phyloP scores from a whole-genome alignment of 2,113 vertebrate species.

The Poeciliopsis turrubarensis region DNA sequence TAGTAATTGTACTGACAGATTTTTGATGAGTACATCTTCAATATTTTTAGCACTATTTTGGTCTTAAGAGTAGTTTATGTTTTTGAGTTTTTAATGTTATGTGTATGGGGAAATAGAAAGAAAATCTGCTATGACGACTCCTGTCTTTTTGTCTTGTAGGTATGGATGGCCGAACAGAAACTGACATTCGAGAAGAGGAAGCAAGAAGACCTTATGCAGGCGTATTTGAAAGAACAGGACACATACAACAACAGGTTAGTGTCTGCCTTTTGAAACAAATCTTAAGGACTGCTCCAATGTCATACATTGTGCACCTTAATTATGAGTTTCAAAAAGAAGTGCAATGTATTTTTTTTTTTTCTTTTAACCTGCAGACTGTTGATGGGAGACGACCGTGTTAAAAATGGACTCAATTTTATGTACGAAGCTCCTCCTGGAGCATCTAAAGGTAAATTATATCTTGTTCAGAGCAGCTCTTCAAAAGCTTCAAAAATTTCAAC shows the following conservation, averaged over 20 bases:
- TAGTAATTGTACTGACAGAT: too few species aligned
- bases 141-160: constrained; percentile 74
- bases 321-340: neutral
- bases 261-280: neutral
- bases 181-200: constrained; percentile 96
- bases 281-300: neutral
- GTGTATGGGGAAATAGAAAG: too few species aligned
- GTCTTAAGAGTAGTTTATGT: too few species aligned
- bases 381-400: constrained; percentile 98
- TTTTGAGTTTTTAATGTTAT: too few species aligned
- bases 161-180: constrained; percentile 99
- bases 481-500: neutral
- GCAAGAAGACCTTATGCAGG: constrained; percentile 97
- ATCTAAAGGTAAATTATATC: constrained; percentile 87
- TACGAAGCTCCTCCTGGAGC: constrained; percentile 98
- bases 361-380: constrained; percentile 83
- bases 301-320: neutral
- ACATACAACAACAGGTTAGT: constrained; percentile 94
- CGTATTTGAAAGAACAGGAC: constrained; percentile 97
- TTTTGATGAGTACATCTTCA: too few species aligned
- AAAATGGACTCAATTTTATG: constrained; percentile 99
- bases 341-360: neutral
- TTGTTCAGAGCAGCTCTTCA: neutral
- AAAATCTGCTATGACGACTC: neutral
- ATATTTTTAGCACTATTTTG: too few species aligned